Evolutionary conservation across 1,140 invertebrate genomes (phyloP).

Genomic region (Laodelphax striatellus): DNA sequence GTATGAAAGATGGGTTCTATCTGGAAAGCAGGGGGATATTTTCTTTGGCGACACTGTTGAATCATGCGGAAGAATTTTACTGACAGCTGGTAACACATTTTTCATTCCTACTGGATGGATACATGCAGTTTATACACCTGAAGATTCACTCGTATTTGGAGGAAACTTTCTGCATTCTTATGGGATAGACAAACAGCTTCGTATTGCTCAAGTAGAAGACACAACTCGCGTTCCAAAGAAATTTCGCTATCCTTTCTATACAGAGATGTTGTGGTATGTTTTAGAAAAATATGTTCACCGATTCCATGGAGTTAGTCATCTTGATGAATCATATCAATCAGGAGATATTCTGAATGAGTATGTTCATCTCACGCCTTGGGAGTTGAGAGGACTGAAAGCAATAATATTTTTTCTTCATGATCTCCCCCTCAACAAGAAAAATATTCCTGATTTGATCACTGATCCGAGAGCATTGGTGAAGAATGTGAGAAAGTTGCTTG

Average conservation of each 20-base stretch:
- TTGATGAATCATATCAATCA: slow-evolving; percentile 39
- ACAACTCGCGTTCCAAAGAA: slow-evolving; percentile 86
- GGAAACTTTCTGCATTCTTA: slow-evolving; percentile 96
- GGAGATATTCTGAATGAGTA: slow-evolving; percentile 40
- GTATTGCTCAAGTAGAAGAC: slow-evolving; percentile 87
- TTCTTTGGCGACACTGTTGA: slow-evolving; percentile 93
- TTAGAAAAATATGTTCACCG: slow-evolving; percentile 83
- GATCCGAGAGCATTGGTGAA: slow-evolving; percentile 79
- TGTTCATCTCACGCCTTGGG: slow-evolving; percentile 36
- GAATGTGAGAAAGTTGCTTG: slow-evolving; percentile 75
- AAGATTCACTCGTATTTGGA: slow-evolving; percentile 91
- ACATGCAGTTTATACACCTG: slow-evolving; percentile 91
- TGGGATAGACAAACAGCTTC: slow-evolving; percentile 70
- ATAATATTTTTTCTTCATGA: slow-evolving; percentile 85
- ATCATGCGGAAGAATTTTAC: slow-evolving; percentile 70
- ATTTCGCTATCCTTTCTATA: slow-evolving; percentile 94
- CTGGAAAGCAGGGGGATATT: slow-evolving; percentile 84
- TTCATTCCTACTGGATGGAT: slow-evolving; percentile 97
- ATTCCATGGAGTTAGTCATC: slow-evolving; percentile 70
- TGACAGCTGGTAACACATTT: slow-evolving; percentile 77
- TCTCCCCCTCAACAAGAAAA: slow-evolving; percentile 77
- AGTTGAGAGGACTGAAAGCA: slow-evolving; percentile 67
- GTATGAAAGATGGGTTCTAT: slow-evolving; percentile 88
- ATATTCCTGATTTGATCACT: slow-evolving; percentile 77
- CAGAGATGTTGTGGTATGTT: slow-evolving; percentile 96